A percentile compares a stretch with the other conserved stretches of the same genome.
Conservation (phyloP, 1,140 invertebrate species). For the Leptopilina boulardi region DNA sequence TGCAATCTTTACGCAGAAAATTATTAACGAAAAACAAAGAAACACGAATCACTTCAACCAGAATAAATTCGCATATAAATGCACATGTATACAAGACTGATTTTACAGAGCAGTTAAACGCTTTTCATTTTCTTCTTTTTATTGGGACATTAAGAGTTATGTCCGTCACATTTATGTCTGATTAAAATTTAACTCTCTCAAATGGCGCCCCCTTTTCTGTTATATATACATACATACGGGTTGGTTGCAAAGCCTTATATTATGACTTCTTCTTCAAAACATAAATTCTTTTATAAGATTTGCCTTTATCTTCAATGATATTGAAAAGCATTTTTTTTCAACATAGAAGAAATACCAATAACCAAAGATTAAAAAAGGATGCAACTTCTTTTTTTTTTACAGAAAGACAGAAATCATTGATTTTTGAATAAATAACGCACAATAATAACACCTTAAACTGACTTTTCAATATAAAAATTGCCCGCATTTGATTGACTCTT, state of each 20-base stretch:
- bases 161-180: slow-evolving; percentile 67
- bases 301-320: too few relatives aligned
- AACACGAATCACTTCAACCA: neutral
- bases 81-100: slow-evolving; percentile 53
- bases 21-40: neutral
- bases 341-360: too few relatives aligned
- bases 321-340: too few relatives aligned
- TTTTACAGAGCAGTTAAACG: slow-evolving; percentile 50
- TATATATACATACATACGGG: neutral
- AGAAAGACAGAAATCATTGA: too few relatives aligned
- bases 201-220: slow-evolving; percentile 9
- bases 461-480: neutral
- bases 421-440: too few relatives aligned
- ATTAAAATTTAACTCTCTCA: slow-evolving; percentile 68
- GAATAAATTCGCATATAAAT: slow-evolving; percentile 43
- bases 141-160: slow-evolving; percentile 71
- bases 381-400: too few relatives aligned
- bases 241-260: neutral
- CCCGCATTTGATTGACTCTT: neutral
- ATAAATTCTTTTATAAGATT: neutral
- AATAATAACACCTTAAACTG: neutral
- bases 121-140: slow-evolving; percentile 69
- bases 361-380: too few relatives aligned
- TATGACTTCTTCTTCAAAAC: neutral
- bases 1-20: neutral